These are phyloP conservation scores for Colistium nudipinnis DNA, from an alignment of 2,113 vertebrate genomes.

Conservation along the genomic window DNA sequence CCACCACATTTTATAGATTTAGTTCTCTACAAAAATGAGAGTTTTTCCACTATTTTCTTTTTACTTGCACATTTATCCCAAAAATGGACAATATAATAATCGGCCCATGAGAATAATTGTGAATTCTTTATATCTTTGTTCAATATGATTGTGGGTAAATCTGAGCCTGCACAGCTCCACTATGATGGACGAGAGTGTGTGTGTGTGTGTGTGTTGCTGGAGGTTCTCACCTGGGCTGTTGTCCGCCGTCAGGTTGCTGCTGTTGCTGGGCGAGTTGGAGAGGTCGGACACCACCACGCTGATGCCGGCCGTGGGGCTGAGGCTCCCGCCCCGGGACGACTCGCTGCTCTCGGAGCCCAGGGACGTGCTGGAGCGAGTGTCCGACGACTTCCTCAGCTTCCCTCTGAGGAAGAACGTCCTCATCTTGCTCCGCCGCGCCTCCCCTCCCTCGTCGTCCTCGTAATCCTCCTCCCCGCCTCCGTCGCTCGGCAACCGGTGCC, in stretches of 20 bases:
- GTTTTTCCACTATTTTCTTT: too few relatives aligned
- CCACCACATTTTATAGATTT: too few relatives aligned
- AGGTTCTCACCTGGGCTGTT: slow-evolving; percentile 86
- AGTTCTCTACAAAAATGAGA: too few relatives aligned
- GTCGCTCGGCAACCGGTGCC: slow-evolving; percentile 81
- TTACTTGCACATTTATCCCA: too few relatives aligned
- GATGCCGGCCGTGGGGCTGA: slow-evolving; percentile 84
- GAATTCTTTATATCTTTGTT: too few relatives aligned
- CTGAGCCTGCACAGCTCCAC: too few relatives aligned
- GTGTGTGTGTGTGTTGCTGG: too few relatives aligned
- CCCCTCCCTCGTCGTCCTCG: slow-evolving; percentile 85
- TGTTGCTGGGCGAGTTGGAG: slow-evolving; percentile 84
- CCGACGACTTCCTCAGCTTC: slow-evolving; percentile 90
- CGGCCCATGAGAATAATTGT: too few relatives aligned
- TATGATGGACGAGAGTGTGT: too few relatives aligned
- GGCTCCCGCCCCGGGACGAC: slow-evolving; percentile 88
- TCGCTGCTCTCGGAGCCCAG: slow-evolving; percentile 95
- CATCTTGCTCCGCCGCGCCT: slow-evolving; percentile 87
- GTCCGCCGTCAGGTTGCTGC: slow-evolving; percentile 90
- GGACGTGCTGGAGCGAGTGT: slow-evolving; percentile 93
- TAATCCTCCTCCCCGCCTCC: slow-evolving; percentile 85
- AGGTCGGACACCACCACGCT: slow-evolving; percentile 80
- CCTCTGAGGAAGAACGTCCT: slow-evolving; percentile 88
- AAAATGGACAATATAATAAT: too few relatives aligned
- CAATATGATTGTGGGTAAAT: too few relatives aligned